phyloP scores from a whole-genome alignment of 2,113 vertebrate species.

The Arenaria interpres region DNA sequence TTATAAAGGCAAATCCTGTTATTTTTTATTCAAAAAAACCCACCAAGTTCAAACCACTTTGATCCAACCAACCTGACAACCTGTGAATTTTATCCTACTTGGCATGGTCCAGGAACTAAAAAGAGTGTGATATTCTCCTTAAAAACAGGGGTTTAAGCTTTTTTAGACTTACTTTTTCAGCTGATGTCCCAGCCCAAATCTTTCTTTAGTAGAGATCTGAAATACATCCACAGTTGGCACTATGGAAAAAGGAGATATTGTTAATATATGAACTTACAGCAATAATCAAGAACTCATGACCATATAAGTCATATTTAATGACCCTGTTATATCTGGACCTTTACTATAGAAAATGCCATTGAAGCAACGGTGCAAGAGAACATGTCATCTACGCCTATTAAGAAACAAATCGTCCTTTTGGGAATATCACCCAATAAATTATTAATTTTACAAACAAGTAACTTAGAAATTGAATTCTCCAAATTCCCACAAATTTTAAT shows the following conservation, averaged over 20 bases:
- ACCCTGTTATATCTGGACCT: neutral
- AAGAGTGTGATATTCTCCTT: neutral
- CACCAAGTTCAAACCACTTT: neutral
- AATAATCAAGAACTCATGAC: neutral
- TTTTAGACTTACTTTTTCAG: slow-evolving; percentile 86
- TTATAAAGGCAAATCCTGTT: neutral
- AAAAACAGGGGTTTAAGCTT: neutral
- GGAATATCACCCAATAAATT: neutral
- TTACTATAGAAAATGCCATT: neutral
- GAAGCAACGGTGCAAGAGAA: neutral
- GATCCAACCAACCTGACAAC: neutral
- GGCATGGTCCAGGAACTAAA: neutral
- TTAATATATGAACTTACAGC: neutral
- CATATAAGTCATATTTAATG: neutral
- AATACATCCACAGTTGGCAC: slow-evolving; percentile 91
- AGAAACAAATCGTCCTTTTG: neutral
- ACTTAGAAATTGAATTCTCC: neutral
- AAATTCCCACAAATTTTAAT: neutral
- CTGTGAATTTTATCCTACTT: neutral
- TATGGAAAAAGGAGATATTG: slow-evolving; percentile 43
- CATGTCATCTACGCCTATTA: neutral
- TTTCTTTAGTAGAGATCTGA: slow-evolving; percentile 89
- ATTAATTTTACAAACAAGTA: neutral
- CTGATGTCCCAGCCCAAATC: slow-evolving; percentile 90
- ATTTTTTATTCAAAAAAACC: neutral